These are phyloP conservation scores for Cyclopterus lumpus DNA, from an alignment of 2,797 vertebrate species.

Conservation along the genomic window DNA sequence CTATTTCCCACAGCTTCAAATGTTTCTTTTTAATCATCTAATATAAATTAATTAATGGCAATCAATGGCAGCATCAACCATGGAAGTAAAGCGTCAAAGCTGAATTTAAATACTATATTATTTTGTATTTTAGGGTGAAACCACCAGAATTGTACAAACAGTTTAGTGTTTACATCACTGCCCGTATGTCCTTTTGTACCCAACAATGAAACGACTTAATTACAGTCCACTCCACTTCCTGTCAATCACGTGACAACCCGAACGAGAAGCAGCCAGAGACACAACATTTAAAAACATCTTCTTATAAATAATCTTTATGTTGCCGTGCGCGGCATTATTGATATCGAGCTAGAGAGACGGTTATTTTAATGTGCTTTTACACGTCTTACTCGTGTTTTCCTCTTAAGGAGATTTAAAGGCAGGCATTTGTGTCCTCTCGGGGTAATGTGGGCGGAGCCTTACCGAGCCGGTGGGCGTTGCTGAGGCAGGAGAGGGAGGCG, in stretches of 20 bases:
- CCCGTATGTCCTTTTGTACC: background rate
- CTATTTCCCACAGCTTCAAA: background rate
- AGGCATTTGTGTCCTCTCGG: background rate
- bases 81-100: background rate
- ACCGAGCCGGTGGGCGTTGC: slow-evolving; percentile 93
- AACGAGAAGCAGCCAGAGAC: too few relatives aligned
- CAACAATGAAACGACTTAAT: background rate
- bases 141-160: background rate
- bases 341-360: background rate
- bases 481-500: slow-evolving; percentile 94
- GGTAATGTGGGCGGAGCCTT: slow-evolving; percentile 48
- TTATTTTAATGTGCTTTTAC: background rate
- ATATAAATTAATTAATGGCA: background rate
- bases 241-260: too few relatives aligned
- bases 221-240: background rate
- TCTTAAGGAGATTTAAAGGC: background rate
- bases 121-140: background rate
- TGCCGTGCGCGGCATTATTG: accelerated
- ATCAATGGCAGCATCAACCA: background rate
- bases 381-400: background rate
- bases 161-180: background rate
- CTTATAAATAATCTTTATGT: too few relatives aligned
- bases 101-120: background rate
- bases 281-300: background rate
- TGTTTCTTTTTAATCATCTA: background rate